A percentile compares a stretch with the other conserved stretches of the same genome.
Evolutionary conservation across 1,140 invertebrate genomes (phyloP).

Genomic region (Drosophila pallidifrons): DNA sequence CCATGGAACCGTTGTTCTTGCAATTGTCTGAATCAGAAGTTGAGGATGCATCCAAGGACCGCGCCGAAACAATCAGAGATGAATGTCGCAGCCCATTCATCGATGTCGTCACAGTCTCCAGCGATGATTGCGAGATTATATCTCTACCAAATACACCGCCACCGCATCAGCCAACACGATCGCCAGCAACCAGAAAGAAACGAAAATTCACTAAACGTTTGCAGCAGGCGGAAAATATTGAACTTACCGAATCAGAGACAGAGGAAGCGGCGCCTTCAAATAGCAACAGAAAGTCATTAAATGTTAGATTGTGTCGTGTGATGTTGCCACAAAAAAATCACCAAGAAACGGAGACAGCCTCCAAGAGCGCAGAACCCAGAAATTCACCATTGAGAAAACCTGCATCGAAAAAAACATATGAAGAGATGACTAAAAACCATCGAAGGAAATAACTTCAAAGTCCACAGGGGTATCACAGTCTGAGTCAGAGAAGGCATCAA

Average conservation of each 20-base stretch:
- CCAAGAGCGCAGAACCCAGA: not conserved
- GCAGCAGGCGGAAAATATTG: not conserved
- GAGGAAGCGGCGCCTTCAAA: not conserved
- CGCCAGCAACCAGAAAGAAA: slow-evolving; percentile 4
- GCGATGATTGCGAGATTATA: slow-evolving; percentile 70
- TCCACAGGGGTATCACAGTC: not conserved
- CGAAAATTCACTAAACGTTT: slow-evolving; percentile 20
- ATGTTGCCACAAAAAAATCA: not conserved
- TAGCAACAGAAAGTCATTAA: not conserved
- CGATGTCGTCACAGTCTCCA: slow-evolving; percentile 56
- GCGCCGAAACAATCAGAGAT: not conserved
- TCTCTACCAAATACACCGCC: slow-evolving; percentile 32
- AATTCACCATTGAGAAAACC: not conserved
- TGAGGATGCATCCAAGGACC: slow-evolving; percentile 9
- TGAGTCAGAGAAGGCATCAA: not conserved
- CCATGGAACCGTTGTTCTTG: slow-evolving; percentile 76
- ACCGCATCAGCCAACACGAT: not conserved
- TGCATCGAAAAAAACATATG: not conserved
- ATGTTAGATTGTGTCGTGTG: slow-evolving; percentile 6
- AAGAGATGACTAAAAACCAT: not conserved
- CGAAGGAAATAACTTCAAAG: not conserved
- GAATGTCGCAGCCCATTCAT: not conserved
- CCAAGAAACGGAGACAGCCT: not conserved
- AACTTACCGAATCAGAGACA: slow-evolving; percentile 31
- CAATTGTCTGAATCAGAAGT: slow-evolving; percentile 72